Base-by-base conservation (phyloP, 37 sponge, comb jelly and placozoan genomes). In the Tethya wilhelma region DNA sequence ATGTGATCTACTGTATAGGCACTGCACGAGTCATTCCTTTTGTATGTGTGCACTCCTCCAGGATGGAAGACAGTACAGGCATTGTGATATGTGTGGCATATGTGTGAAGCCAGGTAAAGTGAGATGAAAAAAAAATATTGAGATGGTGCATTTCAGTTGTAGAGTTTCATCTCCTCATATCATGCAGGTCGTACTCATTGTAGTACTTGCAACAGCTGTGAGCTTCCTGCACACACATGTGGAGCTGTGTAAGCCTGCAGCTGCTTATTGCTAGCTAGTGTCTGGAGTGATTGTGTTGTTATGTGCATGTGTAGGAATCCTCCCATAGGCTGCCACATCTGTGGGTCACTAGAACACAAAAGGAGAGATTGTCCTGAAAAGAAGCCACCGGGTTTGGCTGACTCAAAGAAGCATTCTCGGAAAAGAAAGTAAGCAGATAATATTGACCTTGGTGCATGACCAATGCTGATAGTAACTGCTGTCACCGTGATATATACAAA, bases 71-170 rank as follows among this genome's bases (percentile, higher is more conserved):
- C 1, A 40, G 4, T 95, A 95, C 41, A 30, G 42, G 6, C 95
- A 95, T 71, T 95, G 95, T 60, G 60, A 77, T 28, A 6, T 44
- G 78, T 95, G 95, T 81, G 64, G 78, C 19, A 36, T 23, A 45
- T 95, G 95, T 73, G 89, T 88, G 9, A 95, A 95, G 46, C 74
- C 78, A 93, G 91, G 93, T 92, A 64, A 26, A 78, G 67, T 46
- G 23, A 37, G n/a, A n/a, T n/a, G n/a, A n/a, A n/a, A n/a, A n/a
- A n/a, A n/a, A n/a, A n/a, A n/a, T n/a, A n/a, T n/a, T n/a, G n/a
- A n/a, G 25, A 37, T 31, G 66, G 36, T 65, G 36, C 6, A 65
- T 30, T 30, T 3, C 33, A 5, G 2, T 4, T n/a, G 67, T 34
- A 42, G 43, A 19, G 69, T 43, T 43, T 43, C 5, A 2, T 11